A percentile compares a stretch with the other conserved stretches of the same genome.
These are phyloP conservation scores for Pipistrellus kuhlii DNA, from an alignment of 2,797 vertebrate species.

Conservation along the genomic window DNA sequence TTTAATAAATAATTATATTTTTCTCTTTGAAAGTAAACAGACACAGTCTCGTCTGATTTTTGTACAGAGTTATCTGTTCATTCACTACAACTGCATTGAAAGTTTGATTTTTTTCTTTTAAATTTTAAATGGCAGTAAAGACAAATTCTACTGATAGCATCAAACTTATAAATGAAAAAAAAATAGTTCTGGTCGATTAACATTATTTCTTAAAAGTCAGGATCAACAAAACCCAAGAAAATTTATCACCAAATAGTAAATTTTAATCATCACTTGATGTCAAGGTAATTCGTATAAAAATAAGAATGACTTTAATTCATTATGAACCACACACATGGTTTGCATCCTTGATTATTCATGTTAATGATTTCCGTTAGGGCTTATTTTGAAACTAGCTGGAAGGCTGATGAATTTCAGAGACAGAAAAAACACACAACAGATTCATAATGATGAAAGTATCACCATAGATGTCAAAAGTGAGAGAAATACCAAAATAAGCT, in stretches of 20 bases:
- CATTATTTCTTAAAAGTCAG: conserved; percentile 40
- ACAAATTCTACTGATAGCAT: not conserved
- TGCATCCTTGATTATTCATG: conserved; percentile 51
- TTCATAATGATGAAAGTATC: not conserved
- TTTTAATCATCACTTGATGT: conserved; percentile 34
- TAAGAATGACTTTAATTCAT: conserved; percentile 48
- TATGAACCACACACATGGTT: not conserved
- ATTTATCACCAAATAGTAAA: not conserved
- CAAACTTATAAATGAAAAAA: not conserved
- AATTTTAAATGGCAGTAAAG: conserved; percentile 18
- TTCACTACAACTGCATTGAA: not conserved
- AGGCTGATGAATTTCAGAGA: not conserved
- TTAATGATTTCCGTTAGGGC: not conserved
- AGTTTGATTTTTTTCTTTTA: not conserved
- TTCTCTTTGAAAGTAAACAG: conserved; percentile 1
- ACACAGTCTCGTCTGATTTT: not conserved
- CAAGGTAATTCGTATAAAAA: conserved; percentile 46
- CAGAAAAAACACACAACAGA: not conserved
- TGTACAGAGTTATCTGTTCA: not conserved
- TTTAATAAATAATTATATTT: not conserved
- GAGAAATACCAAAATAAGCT: not conserved
- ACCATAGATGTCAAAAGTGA: not conserved
- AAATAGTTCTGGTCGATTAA: not conserved
- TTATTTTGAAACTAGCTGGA: conserved; percentile 45
- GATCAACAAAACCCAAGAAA: conserved; percentile 14